Base-by-base conservation (phyloP, 2,888 invertebrate species). In the Boloria euphrosyne region DNA sequence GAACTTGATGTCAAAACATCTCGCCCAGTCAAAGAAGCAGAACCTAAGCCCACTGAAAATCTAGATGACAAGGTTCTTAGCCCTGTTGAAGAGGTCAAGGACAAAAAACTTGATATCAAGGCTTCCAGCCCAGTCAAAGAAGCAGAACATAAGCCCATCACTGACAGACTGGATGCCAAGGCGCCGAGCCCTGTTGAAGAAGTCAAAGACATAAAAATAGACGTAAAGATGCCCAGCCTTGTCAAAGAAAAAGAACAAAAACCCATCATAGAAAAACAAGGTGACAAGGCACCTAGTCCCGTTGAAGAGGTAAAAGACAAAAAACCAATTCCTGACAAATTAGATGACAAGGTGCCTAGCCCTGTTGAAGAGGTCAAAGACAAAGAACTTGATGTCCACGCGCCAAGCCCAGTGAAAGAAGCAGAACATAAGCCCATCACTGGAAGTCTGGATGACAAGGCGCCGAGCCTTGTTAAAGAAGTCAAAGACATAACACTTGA, bases 281-380 rank as follows among this genome's bases (percentile, higher is more conserved):
- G 22, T 22, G 66, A 71, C 0, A 74, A 70, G 51, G 18, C n/a
- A 4, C 43, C 22, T 4, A 52, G 60, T 22, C 43, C 51, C 7
- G 44, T 44, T 0, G 38, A 59, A 13, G 22, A 57, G 3, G 22
- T 22, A 1, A 3, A 2, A 22, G 22, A 3, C 3, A 43, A 60
- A 7, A 51, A 51, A 18, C 6, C 60, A 3, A 14, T 10, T 3
- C 10, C 16, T 1, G 57, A 63, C 16, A 55, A 66, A 14, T 67
- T 68, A n/a, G 51, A 47, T 13, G 66, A 73, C 5, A 73, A 71
- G 52, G 62, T 47, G 18, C 64, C 69, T 4, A 70, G 71, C 2
- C 63, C 60, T 6, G 53, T 52, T 2, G 53, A 71, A 44, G 16
- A 22, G 3, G 22, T 22, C 22, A 2, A 2, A 22, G 3, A 3